These are phyloP conservation scores for Hirtodrosophila duncani DNA, from an alignment of 2,888 invertebrate species.

Conservation along the genomic window DNA sequence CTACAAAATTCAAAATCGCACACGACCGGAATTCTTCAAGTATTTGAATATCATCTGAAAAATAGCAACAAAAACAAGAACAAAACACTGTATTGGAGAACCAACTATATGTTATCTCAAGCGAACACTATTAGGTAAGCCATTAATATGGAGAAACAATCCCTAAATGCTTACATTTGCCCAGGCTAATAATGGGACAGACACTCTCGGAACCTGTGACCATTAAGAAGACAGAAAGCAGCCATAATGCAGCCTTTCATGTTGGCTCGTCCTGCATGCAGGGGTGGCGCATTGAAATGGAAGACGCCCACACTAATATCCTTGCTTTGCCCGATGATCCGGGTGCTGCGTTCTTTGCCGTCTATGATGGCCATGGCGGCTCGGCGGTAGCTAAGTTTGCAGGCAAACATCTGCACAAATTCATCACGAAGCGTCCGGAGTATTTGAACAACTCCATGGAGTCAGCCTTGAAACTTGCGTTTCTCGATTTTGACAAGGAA, in stretches of 20 bases:
- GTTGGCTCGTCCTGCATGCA: conserved; percentile 99
- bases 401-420: conserved; percentile 95
- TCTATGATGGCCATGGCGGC: conserved; percentile 88
- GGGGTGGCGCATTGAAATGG: conserved; percentile 99
- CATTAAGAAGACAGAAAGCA: conserved; percentile 89
- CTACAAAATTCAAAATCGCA: too few relatives aligned
- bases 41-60: too few relatives aligned
- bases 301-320: conserved; percentile 98
- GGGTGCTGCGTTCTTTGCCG: conserved; percentile 95
- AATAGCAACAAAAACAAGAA: too few relatives aligned
- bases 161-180: background rate
- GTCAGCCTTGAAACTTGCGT: conserved; percentile 92
- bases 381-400: conserved; percentile 96
- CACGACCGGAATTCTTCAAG: too few relatives aligned
- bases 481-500: conserved; percentile 91
- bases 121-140: background rate
- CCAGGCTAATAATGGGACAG: conserved; percentile 88
- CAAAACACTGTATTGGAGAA: too few relatives aligned
- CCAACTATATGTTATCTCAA: conserved; percentile 1
- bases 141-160: background rate
- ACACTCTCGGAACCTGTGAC: conserved; percentile 98
- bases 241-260: conserved; percentile 84
- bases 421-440: conserved; percentile 88
- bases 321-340: conserved; percentile 95
- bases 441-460: conserved; percentile 87